Evolutionary conservation across 2,888 invertebrate species (phyloP), one percentile per base, ranked within the genome.

Genomic region (Cheilosia vernalis): DNA sequence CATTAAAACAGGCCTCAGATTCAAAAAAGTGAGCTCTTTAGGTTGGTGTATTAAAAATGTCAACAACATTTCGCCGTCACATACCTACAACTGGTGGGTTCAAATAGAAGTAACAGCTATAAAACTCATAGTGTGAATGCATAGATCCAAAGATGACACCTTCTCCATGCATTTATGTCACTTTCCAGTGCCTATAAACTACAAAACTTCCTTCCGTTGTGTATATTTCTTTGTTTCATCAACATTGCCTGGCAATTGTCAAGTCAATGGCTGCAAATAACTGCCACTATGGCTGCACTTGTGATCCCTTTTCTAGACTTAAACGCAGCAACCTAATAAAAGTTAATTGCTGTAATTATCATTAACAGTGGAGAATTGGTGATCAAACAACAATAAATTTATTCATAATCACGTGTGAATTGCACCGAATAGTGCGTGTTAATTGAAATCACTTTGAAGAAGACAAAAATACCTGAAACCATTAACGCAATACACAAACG

Each of bases 331-430:
- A 85, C 67, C 85, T 67, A 85, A 85, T 85, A 85, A 85, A 85
- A 85, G 42, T 85, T 81, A 81, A 85, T 81, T 81, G 61, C 81
- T 17, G 72, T 73, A 81, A 85, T 85, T 85, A 76, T 72, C 81
- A 77, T 84, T 84, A 70, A 76, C 58, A 61, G 58, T 56, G 15
- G 60, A 55, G 49, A 80, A 84, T 84, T 44, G 84, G 79, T 80
- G 84, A 84, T 85, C 77, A 85, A 81, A 85, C 85, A 85, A 81
- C 61, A 81, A 77, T 86, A 73, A 82, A 86, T 82, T 86, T 86
- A n/a, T 78, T 60, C 63, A 49, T 47, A 86, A 86, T 86, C 64
- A 61, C 64, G 86, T 86, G 86, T 86, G 69, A 86, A 82, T 86
- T 82, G 76, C 82, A 78, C 58, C 58, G 58, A 72, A 73, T 73